phyloP scores from a whole-genome alignment of 2,113 vertebrate species.

The human (Homo sapiens) region GRCh38 chrX:37945001-37945500 shows the following conservation, averaged over 20 bases:
- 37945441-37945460: background rate
- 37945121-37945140: constrained; percentile 4
- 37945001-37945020: background rate
- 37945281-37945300: constrained; percentile 3
- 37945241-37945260: background rate
- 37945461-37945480: background rate
- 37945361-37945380: background rate
- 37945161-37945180: background rate
- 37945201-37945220: constrained; percentile 19
- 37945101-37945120: background rate
- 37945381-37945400: background rate
- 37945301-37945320: background rate
- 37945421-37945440: background rate
- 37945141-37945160: background rate
- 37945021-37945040: background rate
- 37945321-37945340: background rate
- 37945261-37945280: background rate
- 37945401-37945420: background rate
- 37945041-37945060: background rate
- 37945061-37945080: background rate
- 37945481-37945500: background rate
- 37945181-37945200: background rate
- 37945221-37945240: background rate
- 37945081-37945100: background rate
- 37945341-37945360: background rate